Percentiles rank a stretch among this genome's conserved stretches.
Evolutionary conservation across 2,888 invertebrate genomes (phyloP).

Genomic region (Dorcus parallelipipedus): DNA sequence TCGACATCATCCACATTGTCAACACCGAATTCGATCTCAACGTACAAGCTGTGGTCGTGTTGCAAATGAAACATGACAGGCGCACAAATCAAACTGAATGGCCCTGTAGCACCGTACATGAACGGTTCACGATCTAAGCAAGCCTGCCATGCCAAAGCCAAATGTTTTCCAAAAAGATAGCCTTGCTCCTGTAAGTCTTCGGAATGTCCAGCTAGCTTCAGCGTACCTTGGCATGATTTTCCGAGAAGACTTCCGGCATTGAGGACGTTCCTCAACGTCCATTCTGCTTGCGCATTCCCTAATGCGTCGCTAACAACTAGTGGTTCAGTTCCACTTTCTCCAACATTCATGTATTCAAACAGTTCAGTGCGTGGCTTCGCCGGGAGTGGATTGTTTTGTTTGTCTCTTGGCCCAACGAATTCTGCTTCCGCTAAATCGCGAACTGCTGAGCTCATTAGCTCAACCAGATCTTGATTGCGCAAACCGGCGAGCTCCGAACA

Average conservation of each 20-base stretch:
- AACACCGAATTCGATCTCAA: constrained; percentile 65
- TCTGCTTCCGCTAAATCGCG: constrained; percentile 88
- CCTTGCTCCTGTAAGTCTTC: constrained; percentile 76
- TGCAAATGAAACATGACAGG: constrained; percentile 81
- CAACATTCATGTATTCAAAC: constrained; percentile 35
- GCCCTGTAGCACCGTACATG: constrained; percentile 40
- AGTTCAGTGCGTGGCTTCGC: constrained; percentile 55
- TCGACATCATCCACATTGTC: constrained; percentile 65
- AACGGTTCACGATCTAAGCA: constrained; percentile 73
- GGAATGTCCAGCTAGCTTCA: constrained; percentile 80
- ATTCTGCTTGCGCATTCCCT: constrained; percentile 71
- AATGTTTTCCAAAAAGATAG: constrained; percentile 69
- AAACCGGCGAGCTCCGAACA: constrained; percentile 82
- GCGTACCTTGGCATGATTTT: constrained; percentile 83
- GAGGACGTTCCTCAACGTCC: constrained; percentile 76
- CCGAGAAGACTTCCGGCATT: constrained; percentile 71
- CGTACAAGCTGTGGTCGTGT: constrained; percentile 65
- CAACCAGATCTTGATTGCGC: constrained; percentile 77
- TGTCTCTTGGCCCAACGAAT: constrained; percentile 80
- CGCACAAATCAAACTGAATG: constrained; percentile 74
- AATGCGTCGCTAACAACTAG: constrained; percentile 39
- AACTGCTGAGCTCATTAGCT: constrained; percentile 84
- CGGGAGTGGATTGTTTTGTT: constrained; percentile 80
- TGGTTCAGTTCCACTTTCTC: constrained; percentile 26
- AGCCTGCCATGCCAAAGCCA: constrained; percentile 70